These are phyloP conservation scores for Selene dorsalis DNA, from an alignment of 2,797 vertebrate genomes.

Conservation along the genomic window DNA sequence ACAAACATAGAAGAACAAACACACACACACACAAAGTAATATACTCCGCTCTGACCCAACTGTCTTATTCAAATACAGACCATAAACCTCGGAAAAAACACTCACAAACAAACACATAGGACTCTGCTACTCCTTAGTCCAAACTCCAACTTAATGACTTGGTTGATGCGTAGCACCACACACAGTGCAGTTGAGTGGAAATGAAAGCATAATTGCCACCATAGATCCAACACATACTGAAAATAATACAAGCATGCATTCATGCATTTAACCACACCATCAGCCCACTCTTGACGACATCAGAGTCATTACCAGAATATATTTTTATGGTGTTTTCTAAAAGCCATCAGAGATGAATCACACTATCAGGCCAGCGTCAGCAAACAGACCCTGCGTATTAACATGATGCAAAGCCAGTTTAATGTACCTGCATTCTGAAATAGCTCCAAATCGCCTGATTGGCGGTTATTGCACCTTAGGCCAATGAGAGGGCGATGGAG, in stretches of 20 bases:
- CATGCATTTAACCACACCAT: slow-evolving; percentile 84
- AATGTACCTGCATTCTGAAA: slow-evolving; percentile 82
- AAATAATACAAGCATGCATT: slow-evolving; percentile 82
- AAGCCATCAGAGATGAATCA: slow-evolving; percentile 78
- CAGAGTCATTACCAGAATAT: slow-evolving; percentile 79
- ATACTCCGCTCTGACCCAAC: slow-evolving; percentile 53
- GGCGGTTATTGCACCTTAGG: slow-evolving; percentile 86
- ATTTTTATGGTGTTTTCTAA: slow-evolving; percentile 81
- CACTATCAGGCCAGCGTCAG: slow-evolving; percentile 62
- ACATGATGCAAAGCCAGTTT: slow-evolving; percentile 77
- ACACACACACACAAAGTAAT: slow-evolving; percentile 52
- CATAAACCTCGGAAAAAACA: slow-evolving; percentile 72
- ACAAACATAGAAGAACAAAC: slow-evolving; percentile 39
- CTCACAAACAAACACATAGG: slow-evolving; percentile 69
- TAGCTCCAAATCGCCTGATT: slow-evolving; percentile 80
- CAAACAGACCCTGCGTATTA: slow-evolving; percentile 74
- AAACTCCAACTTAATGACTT: slow-evolving; percentile 79
- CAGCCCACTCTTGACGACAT: slow-evolving; percentile 75
- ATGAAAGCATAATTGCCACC: slow-evolving; percentile 83
- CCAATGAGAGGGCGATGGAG: slow-evolving; percentile 84
- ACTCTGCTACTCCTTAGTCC: slow-evolving; percentile 73
- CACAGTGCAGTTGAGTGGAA: slow-evolving; percentile 80
- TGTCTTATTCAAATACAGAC: slow-evolving; percentile 73
- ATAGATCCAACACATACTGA: slow-evolving; percentile 80
- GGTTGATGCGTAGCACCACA: slow-evolving; percentile 77